Base-by-base conservation (phyloP, 2,888 invertebrate genomes). In the Brenthis daphne region DNA sequence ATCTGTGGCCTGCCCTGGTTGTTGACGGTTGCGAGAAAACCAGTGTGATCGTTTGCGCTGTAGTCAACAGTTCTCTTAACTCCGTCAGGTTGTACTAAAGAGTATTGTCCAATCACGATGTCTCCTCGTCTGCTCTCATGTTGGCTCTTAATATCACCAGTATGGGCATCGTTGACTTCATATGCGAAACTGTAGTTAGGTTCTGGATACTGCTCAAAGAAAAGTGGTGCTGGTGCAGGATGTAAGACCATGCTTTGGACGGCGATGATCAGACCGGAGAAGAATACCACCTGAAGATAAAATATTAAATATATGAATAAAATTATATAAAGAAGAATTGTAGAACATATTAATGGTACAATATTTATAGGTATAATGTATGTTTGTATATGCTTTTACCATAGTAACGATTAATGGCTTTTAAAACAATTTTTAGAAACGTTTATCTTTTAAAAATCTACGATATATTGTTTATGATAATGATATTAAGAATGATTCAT, bases 121-220 rank as follows among this genome's bases (percentile, higher is more conserved):
- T 93, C 93, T 1, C 93, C 94, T 73, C 87, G 83, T 55, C 94
- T 85, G 67, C 84, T 87, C 77, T 94, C 94, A 0, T 89, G 89
- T 73, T 94, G 94, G 74, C 85, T 92, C 75, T 94, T 94, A 55
- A 90, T 82, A 74, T 94, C 94, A 16, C 94, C 94, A 0, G 94
- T 94, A 37, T 89, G 82, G 3, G 82, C 82, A 71, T 94, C 93
- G 73, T 94, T 93, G 29, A 94, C 93, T 61, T 93, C 91, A 73
- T 94, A 94, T 3, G 92, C 90, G 75, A 92, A 94, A 75, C 90
- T 89, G 81, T 94, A 94, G 63, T 75, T 76, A 1, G 79, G 78
- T 56, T 77, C 76, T 4, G 74, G 76, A 51, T 77, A 76, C 3
- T 69, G 77, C 6, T 71, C 75, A 16, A 78, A 68, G 69, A 76